Percentiles rank a stretch among this genome's conserved stretches.
These are phyloP conservation scores for Therioaphis trifolii DNA, from an alignment of 2,888 invertebrate species.

Conservation along the genomic window DNA sequence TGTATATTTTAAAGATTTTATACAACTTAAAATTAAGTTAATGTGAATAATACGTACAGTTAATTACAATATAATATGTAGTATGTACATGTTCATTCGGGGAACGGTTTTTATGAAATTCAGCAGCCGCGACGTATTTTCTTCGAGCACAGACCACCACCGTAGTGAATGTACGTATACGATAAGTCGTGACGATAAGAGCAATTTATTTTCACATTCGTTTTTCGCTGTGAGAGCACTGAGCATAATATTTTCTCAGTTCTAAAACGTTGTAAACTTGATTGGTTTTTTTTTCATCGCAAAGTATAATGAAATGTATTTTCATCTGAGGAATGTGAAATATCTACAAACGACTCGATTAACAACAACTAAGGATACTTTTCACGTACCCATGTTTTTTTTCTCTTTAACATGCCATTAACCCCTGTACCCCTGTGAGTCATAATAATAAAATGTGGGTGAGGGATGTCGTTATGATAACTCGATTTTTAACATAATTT, in stretches of 20 bases:
- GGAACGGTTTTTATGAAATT: neutral
- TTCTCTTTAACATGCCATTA: neutral
- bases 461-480: neutral
- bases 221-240: neutral
- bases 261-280: neutral
- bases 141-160: neutral
- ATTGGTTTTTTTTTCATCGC: neutral
- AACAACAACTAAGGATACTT: neutral
- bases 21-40: too few species aligned
- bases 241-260: neutral
- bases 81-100: too few species aligned
- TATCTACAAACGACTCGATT: constrained; percentile 3
- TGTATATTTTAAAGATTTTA: too few species aligned
- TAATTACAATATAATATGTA: too few species aligned
- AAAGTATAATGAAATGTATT: neutral
- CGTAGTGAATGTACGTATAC: neutral
- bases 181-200: neutral
- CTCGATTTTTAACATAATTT: neutral
- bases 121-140: neutral
- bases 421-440: too few species aligned
- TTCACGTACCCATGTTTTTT: neutral
- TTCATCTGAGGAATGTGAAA: neutral
- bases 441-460: neutral
- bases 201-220: neutral
- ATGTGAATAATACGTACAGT: too few species aligned